These are phyloP conservation scores for Electrona antarctica DNA, from an alignment of 2,113 vertebrate genomes.

Conservation along the genomic window DNA sequence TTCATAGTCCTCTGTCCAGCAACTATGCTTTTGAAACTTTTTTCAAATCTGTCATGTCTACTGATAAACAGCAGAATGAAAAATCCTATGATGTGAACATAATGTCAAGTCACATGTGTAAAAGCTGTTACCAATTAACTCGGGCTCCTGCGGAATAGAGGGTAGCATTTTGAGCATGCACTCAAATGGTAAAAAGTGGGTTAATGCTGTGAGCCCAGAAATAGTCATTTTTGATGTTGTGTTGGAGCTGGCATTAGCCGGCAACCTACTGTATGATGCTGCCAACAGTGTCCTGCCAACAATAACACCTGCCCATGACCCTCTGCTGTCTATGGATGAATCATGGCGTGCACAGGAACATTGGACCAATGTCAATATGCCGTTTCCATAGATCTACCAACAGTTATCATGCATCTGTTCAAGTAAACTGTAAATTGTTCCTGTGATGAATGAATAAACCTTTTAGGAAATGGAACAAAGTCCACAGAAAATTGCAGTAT, in stretches of 20 bases:
- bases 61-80: slow-evolving; percentile 45
- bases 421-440: slow-evolving; percentile 7
- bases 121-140: slow-evolving; percentile 25
- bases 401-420: not conserved
- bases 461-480: no score
- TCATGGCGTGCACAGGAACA: not conserved
- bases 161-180: not conserved
- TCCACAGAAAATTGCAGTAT: not conserved
- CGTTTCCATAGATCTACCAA: not conserved
- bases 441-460: slow-evolving; percentile 7
- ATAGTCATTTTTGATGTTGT: not conserved
- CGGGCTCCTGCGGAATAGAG: slow-evolving; percentile 1
- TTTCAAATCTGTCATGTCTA: no score
- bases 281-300: not conserved
- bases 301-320: not conserved
- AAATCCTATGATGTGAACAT: slow-evolving; percentile 48
- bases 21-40: no score
- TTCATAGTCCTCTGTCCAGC: no score
- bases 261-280: not conserved
- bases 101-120: slow-evolving; percentile 37
- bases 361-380: not conserved
- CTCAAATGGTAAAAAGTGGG: slow-evolving; percentile 13
- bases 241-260: not conserved
- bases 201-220: slow-evolving; percentile 8
- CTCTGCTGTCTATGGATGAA: not conserved